These are phyloP conservation scores for Thecophora atra DNA, from an alignment of 2,888 invertebrate species.

Conservation along the genomic window DNA sequence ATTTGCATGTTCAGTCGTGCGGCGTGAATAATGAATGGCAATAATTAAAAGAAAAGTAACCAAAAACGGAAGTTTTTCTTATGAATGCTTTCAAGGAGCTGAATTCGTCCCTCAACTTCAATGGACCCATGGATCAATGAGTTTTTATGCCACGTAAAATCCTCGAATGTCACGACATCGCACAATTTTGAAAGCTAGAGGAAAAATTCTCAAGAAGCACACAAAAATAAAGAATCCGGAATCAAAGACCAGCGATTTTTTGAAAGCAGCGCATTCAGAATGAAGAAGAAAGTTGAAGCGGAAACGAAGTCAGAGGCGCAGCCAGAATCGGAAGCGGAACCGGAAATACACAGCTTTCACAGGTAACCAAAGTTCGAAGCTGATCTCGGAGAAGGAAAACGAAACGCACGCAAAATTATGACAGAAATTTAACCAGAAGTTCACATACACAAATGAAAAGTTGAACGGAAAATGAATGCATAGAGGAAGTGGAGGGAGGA, in stretches of 20 bases:
- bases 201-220: background rate
- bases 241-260: background rate
- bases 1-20: too few species aligned
- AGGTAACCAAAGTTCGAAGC: constrained; percentile 19
- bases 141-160: too few species aligned
- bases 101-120: too few species aligned
- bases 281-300: constrained; percentile 12
- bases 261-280: background rate
- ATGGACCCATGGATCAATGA: too few species aligned
- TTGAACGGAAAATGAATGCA: background rate
- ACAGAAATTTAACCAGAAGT: background rate
- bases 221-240: background rate
- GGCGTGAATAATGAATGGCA: too few species aligned
- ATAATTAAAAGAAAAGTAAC: too few species aligned
- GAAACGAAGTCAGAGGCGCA: background rate
- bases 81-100: too few species aligned
- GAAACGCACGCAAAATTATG: background rate
- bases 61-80: too few species aligned
- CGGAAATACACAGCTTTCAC: too few species aligned
- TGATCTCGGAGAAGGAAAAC: background rate
- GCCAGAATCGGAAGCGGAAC: background rate
- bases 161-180: too few species aligned
- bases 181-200: too few species aligned
- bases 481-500: background rate
- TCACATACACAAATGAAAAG: background rate